phyloP scores from a whole-genome alignment of 2,888 invertebrate genomes.

The Pelosia muscerda region DNA sequence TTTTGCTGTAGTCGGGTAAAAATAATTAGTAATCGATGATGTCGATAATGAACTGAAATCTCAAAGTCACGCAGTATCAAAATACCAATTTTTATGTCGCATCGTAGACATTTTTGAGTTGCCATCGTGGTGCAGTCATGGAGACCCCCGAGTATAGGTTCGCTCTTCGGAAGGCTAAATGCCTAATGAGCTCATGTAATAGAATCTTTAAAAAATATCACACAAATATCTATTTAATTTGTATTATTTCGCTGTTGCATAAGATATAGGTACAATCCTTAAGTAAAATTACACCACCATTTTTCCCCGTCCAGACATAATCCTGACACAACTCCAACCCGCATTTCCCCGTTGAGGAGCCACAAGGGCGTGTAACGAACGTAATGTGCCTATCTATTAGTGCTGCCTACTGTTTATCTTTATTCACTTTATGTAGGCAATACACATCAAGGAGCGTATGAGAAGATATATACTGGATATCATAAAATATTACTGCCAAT shows the following conservation, averaged over 20 bases:
- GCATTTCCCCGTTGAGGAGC: constrained; percentile 9
- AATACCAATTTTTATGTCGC: too few relatives aligned
- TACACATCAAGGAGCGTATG: constrained; percentile 27
- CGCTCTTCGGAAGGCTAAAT: too few relatives aligned
- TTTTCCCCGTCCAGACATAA: neutral
- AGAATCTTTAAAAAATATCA: neutral
- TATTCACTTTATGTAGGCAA: constrained; percentile 23
- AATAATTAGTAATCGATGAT: too few relatives aligned
- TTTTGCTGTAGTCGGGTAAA: too few relatives aligned
- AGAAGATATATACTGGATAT: constrained; percentile 11
- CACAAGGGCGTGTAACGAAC: constrained; percentile 17
- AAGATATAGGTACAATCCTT: neutral
- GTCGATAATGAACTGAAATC: too few relatives aligned
- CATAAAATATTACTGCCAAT: constrained; percentile 4
- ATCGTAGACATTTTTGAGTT: too few relatives aligned
- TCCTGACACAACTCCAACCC: neutral
- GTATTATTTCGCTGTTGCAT: neutral
- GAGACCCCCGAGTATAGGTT: too few relatives aligned
- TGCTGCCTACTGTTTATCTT: constrained; percentile 23
- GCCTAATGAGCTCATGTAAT: too few relatives aligned
- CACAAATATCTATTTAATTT: neutral
- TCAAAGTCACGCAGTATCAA: too few relatives aligned
- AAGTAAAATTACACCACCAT: neutral
- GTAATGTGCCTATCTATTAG: constrained; percentile 30
- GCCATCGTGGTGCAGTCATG: too few relatives aligned